Evolutionary conservation across 2,797 vertebrate genomes (phyloP).

Genomic region (Periophthalmus magnuspinnatus): DNA sequence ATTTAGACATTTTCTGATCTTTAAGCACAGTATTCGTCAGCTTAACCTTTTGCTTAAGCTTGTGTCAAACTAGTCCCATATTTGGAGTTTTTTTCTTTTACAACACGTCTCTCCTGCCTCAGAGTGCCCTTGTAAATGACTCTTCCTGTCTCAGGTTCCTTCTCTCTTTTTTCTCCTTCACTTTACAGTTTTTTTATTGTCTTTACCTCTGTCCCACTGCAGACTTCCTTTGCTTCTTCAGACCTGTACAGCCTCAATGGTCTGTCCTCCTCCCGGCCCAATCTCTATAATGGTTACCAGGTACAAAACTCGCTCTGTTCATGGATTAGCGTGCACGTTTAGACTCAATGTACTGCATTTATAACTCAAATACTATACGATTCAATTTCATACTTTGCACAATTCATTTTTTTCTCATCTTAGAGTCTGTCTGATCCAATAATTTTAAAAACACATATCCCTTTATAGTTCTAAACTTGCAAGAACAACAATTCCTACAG

Average conservation of each 20-base stretch:
- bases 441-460: no score
- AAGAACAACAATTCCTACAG: no score
- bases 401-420: no score
- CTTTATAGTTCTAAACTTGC: no score
- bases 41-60: background rate
- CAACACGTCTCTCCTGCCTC: background rate
- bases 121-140: background rate
- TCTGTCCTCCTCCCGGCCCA: slow-evolving; percentile 72
- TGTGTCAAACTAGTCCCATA: background rate
- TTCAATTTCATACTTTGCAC: no score
- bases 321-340: background rate
- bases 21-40: background rate
- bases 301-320: slow-evolving; percentile 56
- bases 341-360: background rate
- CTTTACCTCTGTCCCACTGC: slow-evolving; percentile 5
- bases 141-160: slow-evolving; percentile 1
- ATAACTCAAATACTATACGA: no score
- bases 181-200: background rate
- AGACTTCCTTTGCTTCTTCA: slow-evolving; percentile 69
- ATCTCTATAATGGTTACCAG: slow-evolving; percentile 82
- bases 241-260: slow-evolving; percentile 72
- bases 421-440: no score
- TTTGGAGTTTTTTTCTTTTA: slow-evolving; percentile 1
- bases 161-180: background rate
- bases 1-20: background rate